phyloP scores from a whole-genome alignment of 1,140 invertebrate genomes.

The Magallana ariakensis region DNA sequence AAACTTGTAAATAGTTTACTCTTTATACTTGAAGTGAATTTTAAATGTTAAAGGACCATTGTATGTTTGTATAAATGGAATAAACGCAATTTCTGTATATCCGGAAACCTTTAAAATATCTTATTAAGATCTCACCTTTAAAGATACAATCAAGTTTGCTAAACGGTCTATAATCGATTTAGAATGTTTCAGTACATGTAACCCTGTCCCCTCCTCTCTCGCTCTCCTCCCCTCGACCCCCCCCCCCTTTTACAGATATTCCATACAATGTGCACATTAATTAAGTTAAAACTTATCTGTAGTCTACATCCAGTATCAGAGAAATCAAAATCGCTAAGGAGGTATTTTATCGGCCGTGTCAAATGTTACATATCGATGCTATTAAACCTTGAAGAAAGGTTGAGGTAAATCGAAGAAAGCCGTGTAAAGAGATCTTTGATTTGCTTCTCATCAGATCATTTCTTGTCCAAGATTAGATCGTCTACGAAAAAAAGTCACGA shows the following conservation, averaged over 20 bases:
- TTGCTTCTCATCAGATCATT: no score
- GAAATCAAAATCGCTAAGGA: neutral
- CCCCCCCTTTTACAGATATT: neutral
- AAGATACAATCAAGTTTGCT: slow-evolving; percentile 10
- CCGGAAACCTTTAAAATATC: neutral
- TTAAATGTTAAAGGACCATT: slow-evolving; percentile 7
- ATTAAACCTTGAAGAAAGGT: no score
- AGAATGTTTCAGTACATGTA: neutral
- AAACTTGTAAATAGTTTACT: slow-evolving; percentile 5
- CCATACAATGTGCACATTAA: neutral
- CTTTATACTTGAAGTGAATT: neutral
- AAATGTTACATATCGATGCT: no score
- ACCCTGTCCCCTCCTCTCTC: neutral
- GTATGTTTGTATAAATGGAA: slow-evolving; percentile 13
- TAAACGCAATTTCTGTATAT: slow-evolving; percentile 4
- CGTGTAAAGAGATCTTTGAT: no score
- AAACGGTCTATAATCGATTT: slow-evolving; percentile 3
- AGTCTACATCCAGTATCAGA: neutral
- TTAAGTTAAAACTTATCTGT: no score
- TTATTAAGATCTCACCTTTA: slow-evolving; percentile 26
- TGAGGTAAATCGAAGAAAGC: no score
- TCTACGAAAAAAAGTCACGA: no score
- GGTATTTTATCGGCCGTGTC: no score
- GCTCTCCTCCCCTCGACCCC: neutral
- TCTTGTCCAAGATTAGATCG: no score